These are phyloP conservation scores for Hirtodrosophila alboralis DNA, from an alignment of 2,888 invertebrate species.

Conservation along the genomic window DNA sequence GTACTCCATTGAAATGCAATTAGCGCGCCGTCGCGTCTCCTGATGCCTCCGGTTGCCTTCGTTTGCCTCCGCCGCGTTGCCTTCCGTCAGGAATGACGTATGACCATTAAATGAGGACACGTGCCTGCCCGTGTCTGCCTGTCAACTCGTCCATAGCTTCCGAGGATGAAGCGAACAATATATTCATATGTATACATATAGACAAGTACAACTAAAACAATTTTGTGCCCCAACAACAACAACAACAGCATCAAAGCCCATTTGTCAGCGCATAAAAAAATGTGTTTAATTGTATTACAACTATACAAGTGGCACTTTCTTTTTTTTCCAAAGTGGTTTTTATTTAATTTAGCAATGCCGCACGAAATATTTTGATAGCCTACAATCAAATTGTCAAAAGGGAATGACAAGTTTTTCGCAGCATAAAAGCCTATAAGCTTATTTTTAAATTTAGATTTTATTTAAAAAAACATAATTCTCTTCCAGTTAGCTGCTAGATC, in stretches of 20 bases:
- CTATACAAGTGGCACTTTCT: conserved; percentile 32
- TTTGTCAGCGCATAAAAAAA: conserved; percentile 60
- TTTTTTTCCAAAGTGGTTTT: conserved; percentile 34
- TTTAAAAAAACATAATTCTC: too few relatives aligned
- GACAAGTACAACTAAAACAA: conserved; percentile 52
- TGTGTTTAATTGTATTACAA: conserved; percentile 66
- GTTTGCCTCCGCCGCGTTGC: not conserved
- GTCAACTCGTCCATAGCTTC: conserved; percentile 12
- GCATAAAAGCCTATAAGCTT: too few relatives aligned
- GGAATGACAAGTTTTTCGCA: not conserved
- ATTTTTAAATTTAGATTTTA: too few relatives aligned
- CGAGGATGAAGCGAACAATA: conserved; percentile 8
- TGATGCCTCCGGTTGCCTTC: not conserved
- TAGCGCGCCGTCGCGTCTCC: conserved; percentile 45
- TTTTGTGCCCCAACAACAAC: conserved; percentile 42
- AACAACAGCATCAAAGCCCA: conserved; percentile 29
- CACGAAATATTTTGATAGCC: conserved; percentile 27
- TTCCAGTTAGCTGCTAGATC: too few relatives aligned
- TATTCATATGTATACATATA: conserved; percentile 17
- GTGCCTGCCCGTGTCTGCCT: conserved; percentile 25
- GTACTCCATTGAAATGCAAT: conserved; percentile 72
- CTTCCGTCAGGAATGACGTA: conserved; percentile 49
- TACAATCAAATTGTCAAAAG: not conserved
- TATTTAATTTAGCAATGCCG: conserved; percentile 47
- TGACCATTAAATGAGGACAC: conserved; percentile 65